These are phyloP conservation scores for Hypanus sabinus DNA, from an alignment of 2,113 vertebrate genomes.

Conservation along the genomic window DNA sequence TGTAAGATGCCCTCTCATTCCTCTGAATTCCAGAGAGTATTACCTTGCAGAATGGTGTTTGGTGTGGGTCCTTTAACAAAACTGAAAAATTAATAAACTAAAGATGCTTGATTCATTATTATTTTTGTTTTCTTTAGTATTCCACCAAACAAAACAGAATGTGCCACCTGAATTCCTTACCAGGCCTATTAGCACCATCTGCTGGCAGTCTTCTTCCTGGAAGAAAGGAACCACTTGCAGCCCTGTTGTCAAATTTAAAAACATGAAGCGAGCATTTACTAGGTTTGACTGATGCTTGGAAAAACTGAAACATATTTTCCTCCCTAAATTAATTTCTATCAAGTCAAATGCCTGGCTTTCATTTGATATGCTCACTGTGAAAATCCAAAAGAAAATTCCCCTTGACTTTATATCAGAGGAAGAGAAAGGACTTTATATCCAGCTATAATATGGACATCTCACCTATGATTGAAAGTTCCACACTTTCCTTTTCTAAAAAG, in stretches of 20 bases:
- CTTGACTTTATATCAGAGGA: no score
- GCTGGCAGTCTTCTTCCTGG: slow-evolving; percentile 79
- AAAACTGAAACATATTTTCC: background rate
- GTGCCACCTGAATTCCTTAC: slow-evolving; percentile 53
- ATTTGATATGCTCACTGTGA: background rate
- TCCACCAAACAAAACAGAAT: background rate
- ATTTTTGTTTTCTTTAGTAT: background rate
- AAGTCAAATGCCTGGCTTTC: background rate
- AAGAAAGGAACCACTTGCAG: slow-evolving; percentile 74
- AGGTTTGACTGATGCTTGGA: background rate
- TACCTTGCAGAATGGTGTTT: no score
- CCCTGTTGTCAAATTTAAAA: slow-evolving; percentile 58
- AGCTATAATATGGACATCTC: background rate
- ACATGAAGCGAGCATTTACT: no score
- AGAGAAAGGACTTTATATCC: background rate
- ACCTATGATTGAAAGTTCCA: background rate
- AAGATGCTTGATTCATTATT: background rate
- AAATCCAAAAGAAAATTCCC: background rate
- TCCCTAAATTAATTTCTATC: background rate
- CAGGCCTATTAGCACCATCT: slow-evolving; percentile 77
- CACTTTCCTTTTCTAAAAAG: background rate
- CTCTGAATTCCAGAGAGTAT: no score
- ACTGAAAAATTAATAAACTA: no score
- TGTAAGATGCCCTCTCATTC: no score
- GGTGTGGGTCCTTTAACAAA: no score